These are phyloP conservation scores for Zeuzera pyrina DNA, from an alignment of 2,888 invertebrate genomes.

Conservation along the genomic window DNA sequence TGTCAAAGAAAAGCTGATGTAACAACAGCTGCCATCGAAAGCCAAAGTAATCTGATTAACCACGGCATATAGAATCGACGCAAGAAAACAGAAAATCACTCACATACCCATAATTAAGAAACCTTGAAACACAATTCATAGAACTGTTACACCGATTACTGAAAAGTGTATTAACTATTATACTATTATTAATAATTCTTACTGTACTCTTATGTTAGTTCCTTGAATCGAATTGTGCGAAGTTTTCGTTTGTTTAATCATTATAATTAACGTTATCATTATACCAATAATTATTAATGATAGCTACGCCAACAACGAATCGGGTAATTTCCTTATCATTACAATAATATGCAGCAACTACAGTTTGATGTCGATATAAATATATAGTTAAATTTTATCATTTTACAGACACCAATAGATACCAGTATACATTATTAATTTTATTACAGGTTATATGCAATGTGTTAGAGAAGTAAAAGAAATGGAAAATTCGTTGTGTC, in stretches of 20 bases:
- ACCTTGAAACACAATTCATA: slow-evolving; percentile 6
- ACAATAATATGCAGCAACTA: slow-evolving; percentile 39
- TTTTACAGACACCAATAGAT: slow-evolving; percentile 64
- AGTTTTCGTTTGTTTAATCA: slow-evolving; percentile 50
- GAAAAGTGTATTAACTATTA: slow-evolving; percentile 35
- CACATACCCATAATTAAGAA: slow-evolving; percentile 11
- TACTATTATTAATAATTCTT: slow-evolving; percentile 36
- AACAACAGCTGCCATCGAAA: no score
- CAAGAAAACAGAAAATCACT: slow-evolving; percentile 22
- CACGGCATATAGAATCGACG: no score
- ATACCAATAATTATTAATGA: slow-evolving; percentile 41
- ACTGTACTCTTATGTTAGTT: slow-evolving; percentile 59
- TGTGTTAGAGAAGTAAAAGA: slow-evolving; percentile 31
- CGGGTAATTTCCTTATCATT: slow-evolving; percentile 27
- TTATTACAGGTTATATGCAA: slow-evolving; percentile 35
- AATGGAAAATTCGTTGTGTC: slow-evolving; percentile 55
- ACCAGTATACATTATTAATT: slow-evolving; percentile 35
- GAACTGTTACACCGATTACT: slow-evolving; percentile 28
- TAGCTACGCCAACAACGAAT: slow-evolving; percentile 57
- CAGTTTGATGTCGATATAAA: slow-evolving; percentile 40
- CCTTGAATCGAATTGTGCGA: slow-evolving; percentile 67
- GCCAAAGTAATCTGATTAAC: no score
- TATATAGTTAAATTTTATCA: slow-evolving; percentile 28
- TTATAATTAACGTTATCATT: slow-evolving; percentile 35
- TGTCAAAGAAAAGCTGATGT: no score